Evolutionary conservation across 2,888 invertebrate genomes (phyloP).

Genomic region (Drosophila leonis): DNA sequence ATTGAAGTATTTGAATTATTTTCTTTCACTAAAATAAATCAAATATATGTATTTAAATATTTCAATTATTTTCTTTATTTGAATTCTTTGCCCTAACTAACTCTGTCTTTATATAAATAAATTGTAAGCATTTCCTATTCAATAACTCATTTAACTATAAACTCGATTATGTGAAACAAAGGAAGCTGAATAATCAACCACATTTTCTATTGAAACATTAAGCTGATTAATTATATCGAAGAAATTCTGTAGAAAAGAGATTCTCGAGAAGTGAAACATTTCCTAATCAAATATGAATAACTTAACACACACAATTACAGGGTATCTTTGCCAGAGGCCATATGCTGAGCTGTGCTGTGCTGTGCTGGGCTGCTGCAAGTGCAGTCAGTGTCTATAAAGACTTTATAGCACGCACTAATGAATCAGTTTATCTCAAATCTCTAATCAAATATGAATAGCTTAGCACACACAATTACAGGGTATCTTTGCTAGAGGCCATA

Average conservation of each 20-base stretch:
- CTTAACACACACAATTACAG: slow-evolving; percentile 4
- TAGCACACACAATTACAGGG: slow-evolving; percentile 15
- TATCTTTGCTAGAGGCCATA: background rate
- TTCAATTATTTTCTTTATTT: too few relatives aligned
- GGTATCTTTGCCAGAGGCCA: slow-evolving; percentile 11
- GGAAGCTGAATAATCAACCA: background rate
- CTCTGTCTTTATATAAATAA: too few relatives aligned
- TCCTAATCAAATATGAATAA: background rate
- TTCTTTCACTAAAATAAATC: too few relatives aligned
- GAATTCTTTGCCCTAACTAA: too few relatives aligned
- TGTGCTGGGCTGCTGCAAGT: background rate
- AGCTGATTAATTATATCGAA: background rate
- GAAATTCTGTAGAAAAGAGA: background rate
- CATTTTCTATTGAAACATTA: background rate
- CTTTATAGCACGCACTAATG: slow-evolving; percentile 46
- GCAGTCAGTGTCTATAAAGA: slow-evolving; percentile 19
- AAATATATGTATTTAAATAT: too few relatives aligned
- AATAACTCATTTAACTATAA: background rate
- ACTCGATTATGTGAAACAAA: background rate
- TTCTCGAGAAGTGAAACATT: background rate
- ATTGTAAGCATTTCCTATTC: background rate
- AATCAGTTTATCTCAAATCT: slow-evolving; percentile 49
- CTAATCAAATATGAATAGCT: background rate
- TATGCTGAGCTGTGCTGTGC: background rate
- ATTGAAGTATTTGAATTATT: too few relatives aligned